Percentiles rank a stretch among this genome's conserved stretches.
These are phyloP conservation scores for Thermophis baileyi DNA, from an alignment of 2,113 vertebrate species.

Conservation along the genomic window DNA sequence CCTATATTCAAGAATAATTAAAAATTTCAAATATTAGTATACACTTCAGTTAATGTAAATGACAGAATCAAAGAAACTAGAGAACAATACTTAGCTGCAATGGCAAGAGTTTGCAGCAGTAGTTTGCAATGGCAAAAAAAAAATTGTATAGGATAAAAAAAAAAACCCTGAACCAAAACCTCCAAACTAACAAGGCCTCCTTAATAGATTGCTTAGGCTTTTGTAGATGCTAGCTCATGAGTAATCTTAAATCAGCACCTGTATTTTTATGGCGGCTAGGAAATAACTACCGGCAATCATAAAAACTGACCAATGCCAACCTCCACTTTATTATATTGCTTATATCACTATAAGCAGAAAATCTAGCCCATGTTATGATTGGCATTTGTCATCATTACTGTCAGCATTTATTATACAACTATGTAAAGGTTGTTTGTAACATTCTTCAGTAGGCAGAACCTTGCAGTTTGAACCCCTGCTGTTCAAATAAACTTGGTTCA, in stretches of 20 bases:
- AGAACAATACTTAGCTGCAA: neutral
- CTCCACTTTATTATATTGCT: neutral
- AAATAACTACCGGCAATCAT: neutral
- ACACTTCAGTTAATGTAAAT: neutral
- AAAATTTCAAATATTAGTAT: neutral
- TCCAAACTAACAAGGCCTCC: neutral
- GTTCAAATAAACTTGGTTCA: neutral
- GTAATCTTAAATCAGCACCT: neutral
- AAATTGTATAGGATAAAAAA: neutral
- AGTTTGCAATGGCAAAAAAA: neutral
- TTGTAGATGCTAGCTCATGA: neutral
- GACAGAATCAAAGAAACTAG: neutral
- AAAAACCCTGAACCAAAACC: neutral
- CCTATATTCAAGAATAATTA: neutral
- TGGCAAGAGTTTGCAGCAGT: neutral
- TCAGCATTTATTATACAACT: neutral
- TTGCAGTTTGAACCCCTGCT: neutral
- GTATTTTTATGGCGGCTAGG: neutral
- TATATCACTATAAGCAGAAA: neutral
- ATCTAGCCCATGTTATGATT: neutral
- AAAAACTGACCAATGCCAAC: neutral
- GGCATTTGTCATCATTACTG: neutral
- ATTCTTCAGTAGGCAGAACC: neutral
- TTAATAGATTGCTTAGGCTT: neutral
- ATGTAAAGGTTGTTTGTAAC: neutral